These are phyloP conservation scores for Falco concolor DNA, from an alignment of 2,797 vertebrate genomes.

Conservation along the genomic window DNA sequence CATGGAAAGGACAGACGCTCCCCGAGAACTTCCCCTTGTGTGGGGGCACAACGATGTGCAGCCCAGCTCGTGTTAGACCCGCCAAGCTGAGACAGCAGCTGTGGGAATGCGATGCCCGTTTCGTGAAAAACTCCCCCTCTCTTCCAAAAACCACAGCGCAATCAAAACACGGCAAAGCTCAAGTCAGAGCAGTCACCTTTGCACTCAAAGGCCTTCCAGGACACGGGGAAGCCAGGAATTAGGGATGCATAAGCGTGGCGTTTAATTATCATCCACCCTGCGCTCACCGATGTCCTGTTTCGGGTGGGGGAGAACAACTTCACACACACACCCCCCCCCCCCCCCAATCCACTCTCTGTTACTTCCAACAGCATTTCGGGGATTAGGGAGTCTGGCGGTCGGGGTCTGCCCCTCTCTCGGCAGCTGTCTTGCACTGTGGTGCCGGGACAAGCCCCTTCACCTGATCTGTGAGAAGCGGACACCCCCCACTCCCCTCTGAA, in stretches of 20 bases:
- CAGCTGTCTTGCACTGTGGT: rapidly evolving
- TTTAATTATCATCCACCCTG: neutral
- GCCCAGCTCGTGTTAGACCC: too few species aligned
- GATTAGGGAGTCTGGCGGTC: neutral
- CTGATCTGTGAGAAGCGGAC: rapidly evolving
- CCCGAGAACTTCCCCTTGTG: neutral
- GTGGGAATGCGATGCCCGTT: rapidly evolving
- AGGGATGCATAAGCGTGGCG: rapidly evolving
- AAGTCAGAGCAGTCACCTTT: too few species aligned
- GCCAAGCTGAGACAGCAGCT: rapidly evolving
- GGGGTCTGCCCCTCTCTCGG: neutral
- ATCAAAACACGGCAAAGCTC: neutral
- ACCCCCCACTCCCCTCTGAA: rapidly evolving
- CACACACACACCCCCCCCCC: too few species aligned
- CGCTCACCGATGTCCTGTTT: neutral
- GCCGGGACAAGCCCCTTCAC: rapidly evolving
- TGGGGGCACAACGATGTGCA: rapidly evolving
- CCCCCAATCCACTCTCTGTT: rapidly evolving
- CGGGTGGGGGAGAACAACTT: neutral
- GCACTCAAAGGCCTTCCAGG: rapidly evolving
- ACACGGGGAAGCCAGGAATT: neutral
- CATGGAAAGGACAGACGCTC: rapidly evolving
- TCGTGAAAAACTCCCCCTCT: neutral
- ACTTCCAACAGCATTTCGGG: neutral
- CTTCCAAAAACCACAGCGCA: neutral